Percentiles rank a stretch among this genome's conserved stretches.
Evolutionary conservation across 2,888 invertebrate species (phyloP).

Genomic region (Bombyx huttoni): DNA sequence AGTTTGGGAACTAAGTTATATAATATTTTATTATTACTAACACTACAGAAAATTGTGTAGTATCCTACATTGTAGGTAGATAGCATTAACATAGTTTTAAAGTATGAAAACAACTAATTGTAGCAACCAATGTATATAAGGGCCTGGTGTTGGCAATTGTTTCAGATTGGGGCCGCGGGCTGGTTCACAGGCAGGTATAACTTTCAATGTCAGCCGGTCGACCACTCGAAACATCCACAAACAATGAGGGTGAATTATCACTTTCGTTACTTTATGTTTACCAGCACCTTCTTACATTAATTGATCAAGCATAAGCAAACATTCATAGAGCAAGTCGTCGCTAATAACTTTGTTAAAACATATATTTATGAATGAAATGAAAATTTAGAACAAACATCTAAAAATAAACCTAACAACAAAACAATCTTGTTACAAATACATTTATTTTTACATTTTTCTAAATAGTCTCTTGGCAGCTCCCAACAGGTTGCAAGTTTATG

Average conservation of each 20-base stretch:
- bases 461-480: no score
- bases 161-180: conserved; percentile 91
- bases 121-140: conserved; percentile 23
- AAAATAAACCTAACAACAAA: no score
- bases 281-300: conserved; percentile 1
- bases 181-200: conserved; percentile 97
- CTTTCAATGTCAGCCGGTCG: conserved; percentile 96
- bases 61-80: background rate
- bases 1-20: conserved; percentile 8
- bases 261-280: conserved; percentile 12
- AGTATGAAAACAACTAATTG: background rate
- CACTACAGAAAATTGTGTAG: background rate
- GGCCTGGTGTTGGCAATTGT: conserved; percentile 68
- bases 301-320: background rate
- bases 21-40: conserved; percentile 7
- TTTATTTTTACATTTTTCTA: no score
- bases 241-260: conserved; percentile 88
- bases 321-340: background rate
- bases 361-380: background rate
- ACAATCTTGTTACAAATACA: no score
- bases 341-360: background rate
- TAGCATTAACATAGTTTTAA: conserved; percentile 6
- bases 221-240: conserved; percentile 92
- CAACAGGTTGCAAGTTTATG: no score
- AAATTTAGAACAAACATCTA: no score